Evolutionary conservation across 2,113 vertebrate genomes (phyloP).

Genomic region (Pipra filicauda): DNA sequence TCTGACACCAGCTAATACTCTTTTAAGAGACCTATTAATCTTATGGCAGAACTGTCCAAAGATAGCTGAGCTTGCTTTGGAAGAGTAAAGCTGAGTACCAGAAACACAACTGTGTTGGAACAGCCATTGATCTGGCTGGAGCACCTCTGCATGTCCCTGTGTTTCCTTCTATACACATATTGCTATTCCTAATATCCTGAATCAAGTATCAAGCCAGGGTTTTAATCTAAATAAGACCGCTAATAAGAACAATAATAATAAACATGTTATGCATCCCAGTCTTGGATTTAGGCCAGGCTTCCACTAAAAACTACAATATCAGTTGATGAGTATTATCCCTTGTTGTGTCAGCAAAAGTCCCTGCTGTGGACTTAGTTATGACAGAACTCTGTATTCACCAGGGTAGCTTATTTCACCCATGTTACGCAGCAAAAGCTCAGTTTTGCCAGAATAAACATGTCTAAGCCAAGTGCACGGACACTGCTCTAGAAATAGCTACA

Average conservation of each 20-base stretch:
- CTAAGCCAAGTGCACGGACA: not conserved
- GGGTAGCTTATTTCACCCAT: not conserved
- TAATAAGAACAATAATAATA: not conserved
- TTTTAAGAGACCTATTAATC: not conserved
- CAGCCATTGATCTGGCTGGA: not conserved
- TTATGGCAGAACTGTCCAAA: not conserved
- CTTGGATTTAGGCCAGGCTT: not conserved
- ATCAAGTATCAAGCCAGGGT: not conserved
- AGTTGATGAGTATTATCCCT: not conserved
- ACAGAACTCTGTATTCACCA: not conserved
- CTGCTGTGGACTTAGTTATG: not conserved
- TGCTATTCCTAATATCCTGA: not conserved
- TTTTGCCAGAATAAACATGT: slow-evolving; percentile 24
- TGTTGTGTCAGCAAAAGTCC: slow-evolving; percentile 9
- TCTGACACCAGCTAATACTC: not conserved
- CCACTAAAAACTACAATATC: not conserved
- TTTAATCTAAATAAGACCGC: not conserved
- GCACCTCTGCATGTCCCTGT: not conserved
- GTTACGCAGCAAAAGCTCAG: not conserved
- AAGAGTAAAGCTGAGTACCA: not conserved
- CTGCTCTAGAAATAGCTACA: not conserved
- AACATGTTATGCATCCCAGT: not conserved
- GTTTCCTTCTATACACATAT: not conserved
- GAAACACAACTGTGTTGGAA: not conserved
- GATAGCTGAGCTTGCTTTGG: not conserved